Conservation (phyloP, 2,888 invertebrate species). For the Onthophagus sagittarius region DNA sequence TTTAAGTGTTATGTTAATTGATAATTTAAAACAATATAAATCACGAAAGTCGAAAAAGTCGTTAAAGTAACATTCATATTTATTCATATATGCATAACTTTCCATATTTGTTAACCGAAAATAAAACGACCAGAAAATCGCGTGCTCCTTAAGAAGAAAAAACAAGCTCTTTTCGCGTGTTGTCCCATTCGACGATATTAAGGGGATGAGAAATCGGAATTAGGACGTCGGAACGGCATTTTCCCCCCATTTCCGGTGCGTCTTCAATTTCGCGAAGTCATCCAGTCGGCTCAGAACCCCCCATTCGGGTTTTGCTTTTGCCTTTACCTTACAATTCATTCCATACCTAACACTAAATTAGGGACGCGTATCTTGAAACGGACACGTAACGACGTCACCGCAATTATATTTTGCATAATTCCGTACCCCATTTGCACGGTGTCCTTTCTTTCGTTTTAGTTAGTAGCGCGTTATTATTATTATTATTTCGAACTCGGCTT, state of each 20-base stretch:
- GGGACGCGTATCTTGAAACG: not conserved
- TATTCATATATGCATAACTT: not conserved
- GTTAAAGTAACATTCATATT: not conserved
- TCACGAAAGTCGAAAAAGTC: not conserved
- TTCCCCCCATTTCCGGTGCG: not conserved
- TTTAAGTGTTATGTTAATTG: no score
- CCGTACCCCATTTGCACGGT: not conserved
- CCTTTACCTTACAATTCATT: not conserved
- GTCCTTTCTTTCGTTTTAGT: not conserved
- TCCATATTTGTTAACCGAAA: not conserved
- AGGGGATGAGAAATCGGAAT: not conserved
- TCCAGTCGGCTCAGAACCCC: not conserved
- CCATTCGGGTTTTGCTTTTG: not conserved
- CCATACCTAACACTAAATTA: not conserved
- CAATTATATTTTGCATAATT: not conserved
- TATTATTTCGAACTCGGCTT: not conserved
- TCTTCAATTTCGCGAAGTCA: not conserved
- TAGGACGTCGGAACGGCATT: not conserved
- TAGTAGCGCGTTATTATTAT: not conserved
- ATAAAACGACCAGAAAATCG: not conserved
- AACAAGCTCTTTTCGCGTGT: not conserved
- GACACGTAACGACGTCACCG: not conserved
- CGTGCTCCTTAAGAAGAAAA: not conserved
- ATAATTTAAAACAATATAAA: not conserved
- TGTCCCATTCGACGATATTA: not conserved